phyloP scores from a whole-genome alignment of 1,140 invertebrate genomes.

The Sycobia sp. region DNA sequence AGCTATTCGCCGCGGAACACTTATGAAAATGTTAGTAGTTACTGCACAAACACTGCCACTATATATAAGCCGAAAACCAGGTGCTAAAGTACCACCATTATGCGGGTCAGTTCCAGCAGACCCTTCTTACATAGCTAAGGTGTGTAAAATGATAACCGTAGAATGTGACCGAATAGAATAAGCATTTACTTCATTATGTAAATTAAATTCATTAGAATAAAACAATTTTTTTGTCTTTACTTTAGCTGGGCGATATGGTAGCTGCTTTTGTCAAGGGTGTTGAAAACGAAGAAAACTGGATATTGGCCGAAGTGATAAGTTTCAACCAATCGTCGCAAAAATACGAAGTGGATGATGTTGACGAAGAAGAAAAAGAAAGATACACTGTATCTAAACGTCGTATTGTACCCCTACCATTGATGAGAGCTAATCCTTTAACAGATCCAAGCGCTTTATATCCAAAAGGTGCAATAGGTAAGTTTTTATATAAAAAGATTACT shows the following conservation, averaged over 20 bases:
- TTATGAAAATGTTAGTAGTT: constrained; percentile 92
- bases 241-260: constrained; percentile 12
- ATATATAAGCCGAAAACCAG: constrained; percentile 81
- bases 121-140: constrained; percentile 82
- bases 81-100: constrained; percentile 82
- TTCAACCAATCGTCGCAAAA: constrained; percentile 81
- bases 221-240: not conserved
- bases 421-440: constrained; percentile 93
- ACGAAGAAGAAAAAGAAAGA: constrained; percentile 89
- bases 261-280: constrained; percentile 4
- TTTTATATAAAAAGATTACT: not conserved
- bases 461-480: constrained; percentile 76
- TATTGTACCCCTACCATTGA: constrained; percentile 89
- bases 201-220: not conserved
- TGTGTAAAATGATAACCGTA: constrained; percentile 51
- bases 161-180: not conserved
- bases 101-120: constrained; percentile 91
- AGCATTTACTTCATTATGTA: not conserved
- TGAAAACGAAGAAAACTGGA: constrained; percentile 88
- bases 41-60: constrained; percentile 89
- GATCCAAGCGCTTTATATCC: constrained; percentile 89
- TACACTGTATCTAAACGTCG: constrained; percentile 79
- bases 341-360: constrained; percentile 88
- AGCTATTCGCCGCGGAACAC: constrained; percentile 83
- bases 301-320: constrained; percentile 90